Conservation (phyloP, 2,888 invertebrate genomes). For the Halocaridina rubra region DNA sequence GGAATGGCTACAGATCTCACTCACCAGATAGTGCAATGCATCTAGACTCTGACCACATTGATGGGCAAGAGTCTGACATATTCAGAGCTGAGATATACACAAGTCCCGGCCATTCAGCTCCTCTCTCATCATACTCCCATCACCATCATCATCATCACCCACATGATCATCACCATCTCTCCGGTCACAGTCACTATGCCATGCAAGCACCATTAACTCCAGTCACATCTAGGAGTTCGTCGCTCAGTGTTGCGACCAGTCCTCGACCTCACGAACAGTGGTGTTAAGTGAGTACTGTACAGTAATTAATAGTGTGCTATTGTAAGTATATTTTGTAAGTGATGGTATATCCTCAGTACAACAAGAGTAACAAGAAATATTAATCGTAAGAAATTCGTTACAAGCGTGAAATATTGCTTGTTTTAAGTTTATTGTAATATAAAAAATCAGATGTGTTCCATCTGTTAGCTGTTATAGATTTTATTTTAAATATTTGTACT, state of each 20-base stretch:
- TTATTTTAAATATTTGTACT: no score
- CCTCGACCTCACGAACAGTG: conserved; percentile 47
- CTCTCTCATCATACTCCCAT: background rate
- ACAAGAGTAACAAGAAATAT: no score
- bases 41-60: background rate
- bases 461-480: no score
- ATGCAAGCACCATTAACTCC: background rate
- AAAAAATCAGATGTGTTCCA: no score
- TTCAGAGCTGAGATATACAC: conserved; percentile 15
- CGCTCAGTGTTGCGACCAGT: conserved; percentile 41
- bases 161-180: background rate
- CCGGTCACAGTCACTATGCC: conserved; percentile 2
- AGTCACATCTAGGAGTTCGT: conserved; percentile 6
- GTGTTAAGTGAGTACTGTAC: conserved; percentile 8
- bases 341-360: background rate
- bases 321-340: background rate
- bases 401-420: no score
- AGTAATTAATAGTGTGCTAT: background rate
- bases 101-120: background rate
- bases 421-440: no score
- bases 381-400: no score
- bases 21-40: conserved; percentile 25
- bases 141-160: conserved; percentile 21
- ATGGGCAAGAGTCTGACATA: background rate
- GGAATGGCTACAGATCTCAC: background rate